Base-by-base conservation (phyloP, 2,113 vertebrate genomes). In the Hiodon tergisus region DNA sequence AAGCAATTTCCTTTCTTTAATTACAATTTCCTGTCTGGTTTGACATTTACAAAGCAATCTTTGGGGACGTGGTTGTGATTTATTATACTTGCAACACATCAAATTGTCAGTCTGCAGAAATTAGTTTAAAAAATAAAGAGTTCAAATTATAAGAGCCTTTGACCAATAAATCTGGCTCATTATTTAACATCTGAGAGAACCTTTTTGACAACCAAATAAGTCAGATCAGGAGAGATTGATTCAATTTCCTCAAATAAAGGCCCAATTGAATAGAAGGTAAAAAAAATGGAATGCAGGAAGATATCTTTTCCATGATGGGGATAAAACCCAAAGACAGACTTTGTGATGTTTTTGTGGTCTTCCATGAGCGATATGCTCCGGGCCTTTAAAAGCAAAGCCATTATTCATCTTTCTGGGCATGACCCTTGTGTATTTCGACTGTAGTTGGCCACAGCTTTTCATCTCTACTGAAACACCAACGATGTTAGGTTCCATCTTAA, bases 1-100 rank as follows among this genome's bases (percentile, higher is more conserved):
- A 93, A 92, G 94, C 93, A 93, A 96, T 97, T 97, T 97, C 93
- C 93, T 95, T 93, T 93, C 92, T 93, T 94, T 96, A 96, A 97
- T 98, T 97, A 94, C 90, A 94, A 94, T 96, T 97, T 96, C 93
- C 93, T 93, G 93, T 94, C 93, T 92, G 89, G 87, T 90, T 91
- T 94, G 94, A 94, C 93, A 96, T 95, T 96, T 94, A 94, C 93
- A 95, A 93, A 93, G 93, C 92, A 95, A 96, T 97, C 94, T 94
- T 93, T 88, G 88, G 91, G 93, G 93, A 94, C 90, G 89, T 91
- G 92, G 89, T 92, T 95, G 90, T 94, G 94, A 96, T 94, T 94
- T 94, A 96, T 97, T 95, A 94, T 95, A 94, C 93, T 89, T 92
- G 88, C 91, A 91, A 90, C 92, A 31, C 90, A 94, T 95, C 91